These are phyloP conservation scores for Indri indri DNA, from an alignment of 2,113 vertebrate species.

Conservation along the genomic window DNA sequence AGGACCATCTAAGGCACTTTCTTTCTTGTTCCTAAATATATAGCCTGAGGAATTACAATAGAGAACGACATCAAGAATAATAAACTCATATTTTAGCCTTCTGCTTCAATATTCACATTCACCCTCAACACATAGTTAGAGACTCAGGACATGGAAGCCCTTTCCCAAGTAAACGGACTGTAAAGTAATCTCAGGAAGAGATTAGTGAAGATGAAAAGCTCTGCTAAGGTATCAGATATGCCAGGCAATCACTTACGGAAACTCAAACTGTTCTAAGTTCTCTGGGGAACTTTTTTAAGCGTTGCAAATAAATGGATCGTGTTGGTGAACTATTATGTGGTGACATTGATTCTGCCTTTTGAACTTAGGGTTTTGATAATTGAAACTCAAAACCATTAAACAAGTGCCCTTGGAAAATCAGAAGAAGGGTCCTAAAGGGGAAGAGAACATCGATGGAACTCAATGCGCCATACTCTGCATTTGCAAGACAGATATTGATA, in stretches of 20 bases:
- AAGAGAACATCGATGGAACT: background rate
- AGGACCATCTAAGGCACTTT: conserved; percentile 30
- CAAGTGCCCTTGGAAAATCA: conserved; percentile 47
- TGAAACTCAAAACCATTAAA: conserved; percentile 52
- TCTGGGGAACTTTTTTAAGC: background rate
- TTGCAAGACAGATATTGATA: background rate
- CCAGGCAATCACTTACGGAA: conserved; percentile 14
- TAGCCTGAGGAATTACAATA: conserved; percentile 54
- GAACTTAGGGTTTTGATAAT: conserved; percentile 26
- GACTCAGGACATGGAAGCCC: conserved; percentile 19
- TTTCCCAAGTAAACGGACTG: conserved; percentile 60
- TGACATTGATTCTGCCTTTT: conserved; percentile 57
- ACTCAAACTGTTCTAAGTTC: conserved; percentile 39
- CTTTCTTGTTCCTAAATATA: conserved; percentile 55
- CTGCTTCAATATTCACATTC: conserved; percentile 49
- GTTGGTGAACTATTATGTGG: background rate
- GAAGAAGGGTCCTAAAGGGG: background rate
- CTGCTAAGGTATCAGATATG: conserved; percentile 15
- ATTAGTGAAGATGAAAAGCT: conserved; percentile 48
- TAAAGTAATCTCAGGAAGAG: conserved; percentile 63
- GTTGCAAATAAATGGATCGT: conserved; percentile 33
- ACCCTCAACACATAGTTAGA: background rate
- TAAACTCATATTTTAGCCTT: conserved; percentile 38
- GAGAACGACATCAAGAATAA: conserved; percentile 32
- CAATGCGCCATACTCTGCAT: background rate